phyloP scores from a whole-genome alignment of 2,888 invertebrate genomes.

The Ennomos fuscantarius region DNA sequence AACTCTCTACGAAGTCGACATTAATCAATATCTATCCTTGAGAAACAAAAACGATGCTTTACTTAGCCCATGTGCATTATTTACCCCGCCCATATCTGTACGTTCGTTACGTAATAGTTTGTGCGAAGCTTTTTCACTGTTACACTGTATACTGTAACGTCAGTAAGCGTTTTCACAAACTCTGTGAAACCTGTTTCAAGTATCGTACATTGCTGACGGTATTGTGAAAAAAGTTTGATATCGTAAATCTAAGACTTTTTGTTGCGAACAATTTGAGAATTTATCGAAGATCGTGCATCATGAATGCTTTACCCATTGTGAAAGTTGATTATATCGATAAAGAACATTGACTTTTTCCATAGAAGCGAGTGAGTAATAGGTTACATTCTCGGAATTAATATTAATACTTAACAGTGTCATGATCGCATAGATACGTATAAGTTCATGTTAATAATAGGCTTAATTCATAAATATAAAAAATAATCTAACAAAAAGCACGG shows the following conservation, averaged over 20 bases:
- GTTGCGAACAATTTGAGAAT: slow-evolving; percentile 41
- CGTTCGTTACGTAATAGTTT: too few relatives aligned
- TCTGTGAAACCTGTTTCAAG: slow-evolving; percentile 3
- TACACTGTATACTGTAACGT: not conserved
- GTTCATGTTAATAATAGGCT: too few relatives aligned
- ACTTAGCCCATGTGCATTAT: too few relatives aligned
- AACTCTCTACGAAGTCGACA: too few relatives aligned
- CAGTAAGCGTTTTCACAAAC: slow-evolving; percentile 8
- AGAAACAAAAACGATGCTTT: too few relatives aligned
- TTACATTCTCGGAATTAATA: slow-evolving; percentile 1
- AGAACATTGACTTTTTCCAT: slow-evolving; percentile 11
- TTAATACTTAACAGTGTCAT: not conserved
- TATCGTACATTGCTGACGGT: slow-evolving; percentile 20
- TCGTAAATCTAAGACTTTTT: slow-evolving; percentile 50
- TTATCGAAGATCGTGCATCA: slow-evolving; percentile 35
- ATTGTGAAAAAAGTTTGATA: slow-evolving; percentile 44
- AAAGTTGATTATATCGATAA: slow-evolving; percentile 23
- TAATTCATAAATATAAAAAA: too few relatives aligned
- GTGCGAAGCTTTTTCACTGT: slow-evolving; percentile 1
- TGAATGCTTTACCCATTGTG: slow-evolving; percentile 15
- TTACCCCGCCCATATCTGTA: too few relatives aligned
- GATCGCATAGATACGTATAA: too few relatives aligned
- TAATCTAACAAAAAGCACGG: too few relatives aligned
- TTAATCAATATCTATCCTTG: too few relatives aligned
- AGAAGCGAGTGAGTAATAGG: not conserved